phyloP scores from a whole-genome alignment of 2,797 vertebrate species.

The Apogon talboti region DNA sequence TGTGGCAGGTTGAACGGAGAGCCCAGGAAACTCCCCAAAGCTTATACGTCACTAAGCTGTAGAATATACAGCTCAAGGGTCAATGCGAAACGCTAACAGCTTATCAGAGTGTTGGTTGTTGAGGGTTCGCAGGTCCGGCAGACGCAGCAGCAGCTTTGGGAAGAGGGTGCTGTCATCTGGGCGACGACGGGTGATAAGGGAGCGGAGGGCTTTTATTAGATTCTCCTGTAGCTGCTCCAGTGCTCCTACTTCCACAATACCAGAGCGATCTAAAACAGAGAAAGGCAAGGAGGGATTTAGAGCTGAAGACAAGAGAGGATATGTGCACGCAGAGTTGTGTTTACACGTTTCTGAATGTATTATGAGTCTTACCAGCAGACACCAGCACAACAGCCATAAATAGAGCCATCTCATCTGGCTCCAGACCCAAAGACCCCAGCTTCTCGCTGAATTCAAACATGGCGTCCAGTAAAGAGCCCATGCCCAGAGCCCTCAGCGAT shows the following conservation, averaged over 20 bases:
- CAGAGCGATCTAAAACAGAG: conserved; percentile 78
- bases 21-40: conserved; percentile 40
- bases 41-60: conserved; percentile 31
- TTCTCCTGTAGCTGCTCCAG: conserved; percentile 87
- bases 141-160: conserved; percentile 84
- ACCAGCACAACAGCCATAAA: conserved; percentile 88
- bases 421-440: conserved; percentile 81
- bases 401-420: conserved; percentile 87
- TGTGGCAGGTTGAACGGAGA: conserved; percentile 42
- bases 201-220: conserved; percentile 83
- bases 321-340: not conserved
- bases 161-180: conserved; percentile 82
- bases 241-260: conserved; percentile 80
- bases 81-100: conserved; percentile 85
- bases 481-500: conserved; percentile 82
- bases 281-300: not conserved
- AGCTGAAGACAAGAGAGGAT: conserved; percentile 25
- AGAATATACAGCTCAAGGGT: conserved; percentile 70
- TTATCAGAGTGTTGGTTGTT: conserved; percentile 88
- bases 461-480: conserved; percentile 82
- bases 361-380: conserved; percentile 79
- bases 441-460: conserved; percentile 90
- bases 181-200: conserved; percentile 76
- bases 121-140: conserved; percentile 86
- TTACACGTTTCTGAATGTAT: not conserved